Evolutionary conservation across 2,113 vertebrate species (phyloP).

Genomic region (Rutilus rutilus): DNA sequence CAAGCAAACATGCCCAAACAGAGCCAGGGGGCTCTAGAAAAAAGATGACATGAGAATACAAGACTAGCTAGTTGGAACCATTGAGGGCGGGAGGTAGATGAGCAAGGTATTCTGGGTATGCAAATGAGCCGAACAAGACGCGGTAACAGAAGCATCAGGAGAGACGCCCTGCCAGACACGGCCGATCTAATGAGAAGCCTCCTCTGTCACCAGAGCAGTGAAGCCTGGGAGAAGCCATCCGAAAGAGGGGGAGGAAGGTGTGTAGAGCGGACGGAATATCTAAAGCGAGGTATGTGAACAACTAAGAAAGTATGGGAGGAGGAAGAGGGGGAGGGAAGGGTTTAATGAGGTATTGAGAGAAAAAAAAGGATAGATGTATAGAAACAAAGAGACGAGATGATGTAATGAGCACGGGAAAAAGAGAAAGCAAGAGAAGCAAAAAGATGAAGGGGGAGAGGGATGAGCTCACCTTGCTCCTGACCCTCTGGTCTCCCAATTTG

Average conservation of each 20-base stretch:
- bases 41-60: constrained; percentile 73
- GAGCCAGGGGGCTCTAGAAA: constrained; percentile 73
- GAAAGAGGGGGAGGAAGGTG: constrained; percentile 36
- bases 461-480: constrained; percentile 89
- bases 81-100: constrained; percentile 68
- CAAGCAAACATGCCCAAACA: constrained; percentile 79
- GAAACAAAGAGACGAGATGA: constrained; percentile 18
- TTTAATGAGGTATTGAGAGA: constrained; percentile 51
- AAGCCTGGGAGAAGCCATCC: constrained; percentile 35
- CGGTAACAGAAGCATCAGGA: constrained; percentile 57
- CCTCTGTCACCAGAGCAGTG: constrained; percentile 70
- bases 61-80: constrained; percentile 71
- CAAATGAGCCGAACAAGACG: constrained; percentile 68
- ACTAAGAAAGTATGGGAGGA: constrained; percentile 42
- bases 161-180: constrained; percentile 68
- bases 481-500: constrained; percentile 90
- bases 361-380: constrained; percentile 45
- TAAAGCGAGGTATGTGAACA: constrained; percentile 51
- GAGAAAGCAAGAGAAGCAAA: constrained; percentile 19
- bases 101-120: constrained; percentile 78
- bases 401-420: constrained; percentile 14
- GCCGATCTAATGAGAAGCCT: constrained; percentile 75
- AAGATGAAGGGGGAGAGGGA: constrained; percentile 4
- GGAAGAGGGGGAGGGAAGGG: constrained; percentile 44
- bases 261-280: background rate